Base-by-base conservation (phyloP, 2,797 vertebrate genomes). In the Crocidura indochinensis region DNA sequence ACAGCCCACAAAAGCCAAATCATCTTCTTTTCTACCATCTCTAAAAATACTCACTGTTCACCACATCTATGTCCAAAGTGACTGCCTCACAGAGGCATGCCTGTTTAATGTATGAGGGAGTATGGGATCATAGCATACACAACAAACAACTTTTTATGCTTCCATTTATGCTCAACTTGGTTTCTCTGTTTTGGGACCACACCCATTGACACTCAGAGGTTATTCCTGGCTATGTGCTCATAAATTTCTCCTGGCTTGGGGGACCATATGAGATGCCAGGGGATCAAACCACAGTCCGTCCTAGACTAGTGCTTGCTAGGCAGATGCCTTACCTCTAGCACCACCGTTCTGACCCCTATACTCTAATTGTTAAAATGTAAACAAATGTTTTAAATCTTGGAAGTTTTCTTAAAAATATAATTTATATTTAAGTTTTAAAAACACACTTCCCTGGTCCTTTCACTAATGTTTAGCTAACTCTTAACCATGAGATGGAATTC, bases 401-500 rank as follows among this genome's bases (percentile, higher is more conserved):
- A 69, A 20, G 2, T 31, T 82, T 71, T 72, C 69, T 73, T 67
- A 27, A 26, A 86, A 89, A 85, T 62, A 75, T 74, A 73, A 8
- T 38, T 67, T 67, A 26, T 49, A 8, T 47, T 11, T 87, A 87
- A 78, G 38, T 69, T 24, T 93, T 72, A 83, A 87, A 83, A 51
- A 56, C 53, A 44, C 26, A 12, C 77, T 92, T 83, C 29, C 60
- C 49, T 84, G 86, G 53, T 53, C 14, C 69, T 90, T 90, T 87
- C 65, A 81, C 29, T 47, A 53, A 60, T 62, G 65, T 2, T 90
- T 80, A 90, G 0, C 74, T 82, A 77, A 12, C 60, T 92, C 47
- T 81, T 88, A 86, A 91, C 65, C 29, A 26, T 17, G 14, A 93
- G 80, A 20, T 24, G 5, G 0, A 76, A 8, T 56, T 12, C 29